Conservation (phyloP, 1,140 invertebrate genomes). For the Hypsibius dujardini region DNA sequence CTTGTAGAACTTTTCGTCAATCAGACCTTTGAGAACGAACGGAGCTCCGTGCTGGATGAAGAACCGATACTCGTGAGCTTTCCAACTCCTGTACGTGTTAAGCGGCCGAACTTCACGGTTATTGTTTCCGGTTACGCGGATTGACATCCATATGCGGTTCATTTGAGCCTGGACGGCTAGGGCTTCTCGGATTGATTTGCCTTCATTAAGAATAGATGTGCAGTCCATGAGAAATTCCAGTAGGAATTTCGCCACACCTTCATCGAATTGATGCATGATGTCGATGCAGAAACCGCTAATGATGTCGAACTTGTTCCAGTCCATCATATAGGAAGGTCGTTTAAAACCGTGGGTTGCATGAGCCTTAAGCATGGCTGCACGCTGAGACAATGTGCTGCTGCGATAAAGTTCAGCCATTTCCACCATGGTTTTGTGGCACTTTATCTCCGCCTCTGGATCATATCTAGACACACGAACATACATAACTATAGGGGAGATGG, state of each 20-base stretch:
- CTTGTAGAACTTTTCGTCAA: neutral
- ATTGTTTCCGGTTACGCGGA: neutral
- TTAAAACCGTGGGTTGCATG: too few relatives aligned
- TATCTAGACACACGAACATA: too few relatives aligned
- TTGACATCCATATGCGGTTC: neutral
- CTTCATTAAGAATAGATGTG: neutral
- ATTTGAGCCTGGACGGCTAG: neutral
- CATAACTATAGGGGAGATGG: too few relatives aligned
- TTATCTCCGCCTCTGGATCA: too few relatives aligned
- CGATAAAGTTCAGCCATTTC: too few relatives aligned
- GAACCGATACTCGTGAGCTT: neutral
- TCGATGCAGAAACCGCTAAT: neutral
- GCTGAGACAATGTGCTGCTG: too few relatives aligned
- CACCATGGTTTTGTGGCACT: too few relatives aligned
- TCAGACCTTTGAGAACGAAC: neutral
- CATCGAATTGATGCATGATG: conserved; percentile 5
- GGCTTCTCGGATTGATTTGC: too few relatives aligned
- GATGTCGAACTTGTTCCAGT: too few relatives aligned
- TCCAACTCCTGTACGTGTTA: neutral
- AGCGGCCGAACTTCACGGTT: neutral
- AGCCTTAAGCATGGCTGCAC: too few relatives aligned
- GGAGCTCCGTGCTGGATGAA: neutral
- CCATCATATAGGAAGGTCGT: too few relatives aligned
- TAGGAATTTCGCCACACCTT: conserved; percentile 1
- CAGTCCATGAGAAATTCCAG: too few relatives aligned